Base-by-base conservation (phyloP, 2,888 invertebrate species). In the Lasioglossum malachurum region DNA sequence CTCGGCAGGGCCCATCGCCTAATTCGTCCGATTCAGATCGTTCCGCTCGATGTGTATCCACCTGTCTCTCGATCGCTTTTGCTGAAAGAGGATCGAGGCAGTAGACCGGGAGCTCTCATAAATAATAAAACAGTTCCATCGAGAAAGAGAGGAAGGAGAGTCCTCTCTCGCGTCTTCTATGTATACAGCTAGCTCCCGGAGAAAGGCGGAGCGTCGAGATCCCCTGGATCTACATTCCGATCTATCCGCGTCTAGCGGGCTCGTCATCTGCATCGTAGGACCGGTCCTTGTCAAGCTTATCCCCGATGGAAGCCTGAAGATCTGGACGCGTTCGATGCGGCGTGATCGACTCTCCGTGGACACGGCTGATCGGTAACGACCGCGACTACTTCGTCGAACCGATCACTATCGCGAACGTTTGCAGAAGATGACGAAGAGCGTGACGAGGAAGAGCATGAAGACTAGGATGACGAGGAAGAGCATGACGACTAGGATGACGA, bases 331-430 rank as follows among this genome's bases (percentile, higher is more conserved):
- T 41, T 19, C 38, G 35, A 31, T 4, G 67, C 67, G 19, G 67
- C 35, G 67, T 67, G 82, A 75, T 83, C 83, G 83, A 79, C 57
- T 67, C 23, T 38, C 46, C 71, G 53, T 53, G 82, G 78, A 46
- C 78, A 46, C 19, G 49, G n/a, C 75, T 67, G 74, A 53, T 23
- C 73, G 35, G n/a, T 73, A 78, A 81, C 71, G 31, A 27, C 57
- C 73, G 38, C 31, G 19, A 31, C 60, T 41, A 46, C 64, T 64
- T 57, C 60, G n/a, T 60, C 64, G 67, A 67, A 67, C 16, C 67
- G 67, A 67, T 67, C 31, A 10, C 19, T 23, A 35, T 67, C 67
- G 35, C 23, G 23, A 3, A 10, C 23, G 23, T 23, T 53, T n/a
- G 53, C 53, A 53, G 53, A 53, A 10, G 53, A 53, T 53, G 53